phyloP scores from a whole-genome alignment of 2,113 vertebrate species.

The Canis aureus region DNA sequence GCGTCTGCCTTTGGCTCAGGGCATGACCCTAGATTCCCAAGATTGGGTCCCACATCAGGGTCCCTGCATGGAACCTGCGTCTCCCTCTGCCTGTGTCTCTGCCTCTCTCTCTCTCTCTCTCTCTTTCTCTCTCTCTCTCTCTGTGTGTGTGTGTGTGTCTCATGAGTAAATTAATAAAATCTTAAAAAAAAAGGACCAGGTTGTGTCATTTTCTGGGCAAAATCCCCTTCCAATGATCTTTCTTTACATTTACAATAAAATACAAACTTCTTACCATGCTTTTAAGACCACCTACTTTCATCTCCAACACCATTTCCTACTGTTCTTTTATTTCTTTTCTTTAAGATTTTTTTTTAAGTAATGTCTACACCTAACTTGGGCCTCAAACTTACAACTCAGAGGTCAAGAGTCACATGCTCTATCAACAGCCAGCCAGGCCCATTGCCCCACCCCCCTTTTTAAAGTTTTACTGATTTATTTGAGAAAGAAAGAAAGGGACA shows the following conservation, averaged over 20 bases:
- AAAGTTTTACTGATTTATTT: background rate
- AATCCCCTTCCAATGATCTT: background rate
- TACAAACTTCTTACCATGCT: background rate
- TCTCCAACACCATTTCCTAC: background rate
- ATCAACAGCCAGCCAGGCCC: background rate
- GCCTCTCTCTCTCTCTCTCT: too few relatives aligned
- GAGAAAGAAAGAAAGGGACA: too few relatives aligned
- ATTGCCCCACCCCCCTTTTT: background rate
- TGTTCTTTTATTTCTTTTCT: background rate
- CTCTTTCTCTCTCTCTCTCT: too few relatives aligned
- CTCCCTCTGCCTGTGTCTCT: too few relatives aligned
- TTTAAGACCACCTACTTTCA: background rate
- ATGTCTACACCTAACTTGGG: background rate
- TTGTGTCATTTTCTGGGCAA: background rate
- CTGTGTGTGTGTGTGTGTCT: too few relatives aligned
- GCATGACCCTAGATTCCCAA: too few relatives aligned
- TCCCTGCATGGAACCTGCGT: too few relatives aligned
- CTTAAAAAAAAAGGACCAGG: background rate
- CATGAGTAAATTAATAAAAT: background rate
- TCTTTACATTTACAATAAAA: background rate
- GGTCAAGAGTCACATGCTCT: background rate
- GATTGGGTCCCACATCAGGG: too few relatives aligned
- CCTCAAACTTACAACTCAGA: background rate
- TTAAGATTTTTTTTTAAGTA: background rate
- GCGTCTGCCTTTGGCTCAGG: too few relatives aligned